Percentiles rank a stretch among this genome's conserved stretches.
These are phyloP conservation scores for Chiridota heheva DNA, from an alignment of 35 echinoderm and acorn worm species.

Conservation along the genomic window DNA sequence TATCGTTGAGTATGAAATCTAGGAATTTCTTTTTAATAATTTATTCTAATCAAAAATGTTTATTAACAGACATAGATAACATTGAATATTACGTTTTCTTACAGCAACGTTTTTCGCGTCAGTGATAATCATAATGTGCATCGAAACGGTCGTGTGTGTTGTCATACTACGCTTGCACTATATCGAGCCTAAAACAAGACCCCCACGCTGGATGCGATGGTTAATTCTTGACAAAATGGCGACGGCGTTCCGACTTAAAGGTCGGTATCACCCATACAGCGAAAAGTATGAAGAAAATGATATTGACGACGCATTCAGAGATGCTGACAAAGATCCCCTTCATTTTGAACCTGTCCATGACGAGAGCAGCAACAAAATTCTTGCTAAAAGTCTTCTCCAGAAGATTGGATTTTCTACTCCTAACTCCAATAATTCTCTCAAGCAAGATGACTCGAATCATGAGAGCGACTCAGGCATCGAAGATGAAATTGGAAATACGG, in stretches of 20 bases:
- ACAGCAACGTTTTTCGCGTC: slow-evolving; percentile 59
- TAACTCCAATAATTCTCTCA: slow-evolving; percentile 10
- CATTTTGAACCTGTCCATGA: slow-evolving; percentile 52
- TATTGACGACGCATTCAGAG: not conserved
- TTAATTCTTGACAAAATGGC: slow-evolving; percentile 72
- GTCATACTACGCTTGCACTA: slow-evolving; percentile 70
- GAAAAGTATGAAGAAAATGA: slow-evolving; percentile 13
- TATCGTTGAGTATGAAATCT: not conserved
- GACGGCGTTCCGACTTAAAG: slow-evolving; percentile 16
- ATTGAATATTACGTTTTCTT: not conserved
- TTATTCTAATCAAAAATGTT: not conserved
- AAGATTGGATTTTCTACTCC: slow-evolving; percentile 33
- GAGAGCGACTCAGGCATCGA: slow-evolving; percentile 42
- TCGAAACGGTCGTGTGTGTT: slow-evolving; percentile 67
- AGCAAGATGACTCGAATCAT: slow-evolving; percentile 44
- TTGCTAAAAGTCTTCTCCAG: slow-evolving; percentile 63
- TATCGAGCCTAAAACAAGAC: slow-evolving; percentile 26
- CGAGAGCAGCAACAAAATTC: not conserved
- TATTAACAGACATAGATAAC: not conserved
- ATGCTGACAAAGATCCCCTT: slow-evolving; percentile 41
- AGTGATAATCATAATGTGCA: slow-evolving; percentile 73
- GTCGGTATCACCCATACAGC: slow-evolving; percentile 52
- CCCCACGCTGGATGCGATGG: slow-evolving; percentile 50
- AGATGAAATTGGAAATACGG: slow-evolving; percentile 46
- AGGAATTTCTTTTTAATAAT: not conserved